A percentile compares a stretch with the other conserved stretches of the same genome.
phyloP scores from a whole-genome alignment of 2,888 invertebrate genomes.

The Dolichomitus sp. region DNA sequence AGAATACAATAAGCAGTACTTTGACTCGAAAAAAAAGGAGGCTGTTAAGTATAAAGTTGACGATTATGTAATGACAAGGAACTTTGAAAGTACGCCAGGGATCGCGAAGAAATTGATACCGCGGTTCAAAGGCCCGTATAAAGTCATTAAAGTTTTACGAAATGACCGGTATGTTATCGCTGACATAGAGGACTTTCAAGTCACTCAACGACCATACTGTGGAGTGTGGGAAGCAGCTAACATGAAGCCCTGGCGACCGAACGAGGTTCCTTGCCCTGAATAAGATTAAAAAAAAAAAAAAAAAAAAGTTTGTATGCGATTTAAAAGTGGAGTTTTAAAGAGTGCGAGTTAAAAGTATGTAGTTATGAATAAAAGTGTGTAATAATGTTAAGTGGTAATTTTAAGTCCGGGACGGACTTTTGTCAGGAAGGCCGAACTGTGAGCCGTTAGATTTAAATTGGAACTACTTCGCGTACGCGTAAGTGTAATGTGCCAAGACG shows the following conservation, averaged over 20 bases:
- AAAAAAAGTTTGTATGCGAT: too few relatives aligned
- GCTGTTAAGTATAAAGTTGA: conserved; percentile 60
- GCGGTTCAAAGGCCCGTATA: conserved; percentile 66
- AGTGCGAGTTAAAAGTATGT: not conserved
- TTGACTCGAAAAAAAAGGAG: conserved; percentile 72
- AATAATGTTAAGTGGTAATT: too few relatives aligned
- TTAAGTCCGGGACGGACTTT: conserved; percentile 6
- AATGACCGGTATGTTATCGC: conserved; percentile 67
- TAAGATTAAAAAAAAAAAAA: not conserved
- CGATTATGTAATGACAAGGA: too few relatives aligned
- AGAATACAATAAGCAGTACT: conserved; percentile 69
- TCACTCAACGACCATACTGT: conserved; percentile 58
- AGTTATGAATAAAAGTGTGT: too few relatives aligned
- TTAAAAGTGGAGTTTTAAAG: not conserved
- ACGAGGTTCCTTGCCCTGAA: not conserved
- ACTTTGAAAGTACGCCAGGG: too few relatives aligned
- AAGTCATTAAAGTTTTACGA: conserved; percentile 56
- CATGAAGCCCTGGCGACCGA: conserved; percentile 1
- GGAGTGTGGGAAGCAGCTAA: conserved; percentile 59
- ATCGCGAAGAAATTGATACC: conserved; percentile 67
- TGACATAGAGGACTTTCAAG: conserved; percentile 64
- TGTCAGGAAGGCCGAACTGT: conserved; percentile 5
- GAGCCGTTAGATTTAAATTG: too few relatives aligned
- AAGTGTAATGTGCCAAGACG: too few relatives aligned
- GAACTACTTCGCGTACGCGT: too few relatives aligned